Base-by-base conservation (phyloP, 2,113 vertebrate genomes). In the Nerophis lumbriciformis region DNA sequence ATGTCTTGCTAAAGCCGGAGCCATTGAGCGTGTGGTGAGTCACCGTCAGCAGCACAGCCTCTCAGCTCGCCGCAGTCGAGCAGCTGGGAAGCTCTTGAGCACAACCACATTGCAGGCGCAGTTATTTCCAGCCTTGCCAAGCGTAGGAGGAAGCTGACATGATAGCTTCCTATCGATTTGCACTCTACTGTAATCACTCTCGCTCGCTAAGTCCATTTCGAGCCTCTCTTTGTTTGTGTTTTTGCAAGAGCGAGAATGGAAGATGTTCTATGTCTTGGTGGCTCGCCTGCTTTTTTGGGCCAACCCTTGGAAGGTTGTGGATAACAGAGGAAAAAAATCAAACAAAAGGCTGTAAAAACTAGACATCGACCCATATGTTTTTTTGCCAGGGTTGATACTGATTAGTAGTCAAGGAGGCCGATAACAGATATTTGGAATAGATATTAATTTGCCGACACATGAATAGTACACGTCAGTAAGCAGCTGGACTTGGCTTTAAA, bases 91-190 rank as follows among this genome's bases (percentile, higher is more conserved):
- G 79, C 85, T 87, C 85, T 88, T 76, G 60, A 89, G 72, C 66
- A 59, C 69, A 80, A 71, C 69, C 72, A 80, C 77, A 77, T 64
- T 79, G 83, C 75, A 65, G 85, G 82, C 61, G 13, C 77, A 79
- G 83, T 60, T 83, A 89, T 79, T 87, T 83, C 72, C 2, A 76
- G 82, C 54, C 61, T 69, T 65, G 66, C 58, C 48, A 59, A 65
- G 56, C 79, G 83, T 88, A 84, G 86, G 86, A 85, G 79, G 80
- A 61, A 59, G 77, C 78, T 77, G 86, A 88, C 82, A 85, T 68
- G 78, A 85, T 84, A 78, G 86, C 78, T 88, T 86, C 79, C 79
- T 83, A 87, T 90, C 69, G 84, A 90, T 89, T 77, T 69, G 76
- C 68, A 74, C 79, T 85, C 82, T 83, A 87, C 83, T 87, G 75